Percentiles rank a stretch among this genome's conserved stretches.
Conservation (phyloP, 2,888 invertebrate genomes). For the Caenorhabditis sp. region DNA sequence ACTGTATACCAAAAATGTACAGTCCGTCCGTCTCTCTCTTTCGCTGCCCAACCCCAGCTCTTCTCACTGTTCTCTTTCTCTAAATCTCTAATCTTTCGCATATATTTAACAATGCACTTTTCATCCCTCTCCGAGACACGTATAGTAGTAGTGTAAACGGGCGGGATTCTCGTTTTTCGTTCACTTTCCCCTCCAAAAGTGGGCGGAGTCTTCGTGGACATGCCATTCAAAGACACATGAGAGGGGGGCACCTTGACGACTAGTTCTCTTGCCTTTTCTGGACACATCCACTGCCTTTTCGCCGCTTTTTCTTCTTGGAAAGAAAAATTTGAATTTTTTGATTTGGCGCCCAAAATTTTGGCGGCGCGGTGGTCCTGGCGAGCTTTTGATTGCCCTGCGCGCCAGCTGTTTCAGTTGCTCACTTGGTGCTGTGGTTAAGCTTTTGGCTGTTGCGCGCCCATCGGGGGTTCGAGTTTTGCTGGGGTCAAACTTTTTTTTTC, state of each 20-base stretch:
- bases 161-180: not conserved
- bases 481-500: not conserved
- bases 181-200: not conserved
- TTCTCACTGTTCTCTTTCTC: not conserved
- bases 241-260: conserved; percentile 17
- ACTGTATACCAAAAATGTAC: not conserved
- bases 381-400: not conserved
- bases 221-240: not conserved
- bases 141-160: conserved; percentile 3
- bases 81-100: not conserved
- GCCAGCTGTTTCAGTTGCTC: not conserved
- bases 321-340: not conserved
- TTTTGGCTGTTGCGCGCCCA: not conserved
- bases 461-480: not conserved
- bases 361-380: too few species aligned
- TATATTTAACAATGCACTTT: conserved; percentile 7
- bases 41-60: too few species aligned
- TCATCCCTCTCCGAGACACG: not conserved
- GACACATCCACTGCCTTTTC: not conserved
- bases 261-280: conserved; percentile 1
- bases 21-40: not conserved
- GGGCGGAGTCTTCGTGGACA: conserved; percentile 8
- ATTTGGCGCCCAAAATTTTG: too few species aligned
- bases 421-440: not conserved
- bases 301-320: not conserved